These are phyloP conservation scores for Folsomia candida DNA, from an alignment of 2,888 invertebrate genomes.

Conservation along the genomic window DNA sequence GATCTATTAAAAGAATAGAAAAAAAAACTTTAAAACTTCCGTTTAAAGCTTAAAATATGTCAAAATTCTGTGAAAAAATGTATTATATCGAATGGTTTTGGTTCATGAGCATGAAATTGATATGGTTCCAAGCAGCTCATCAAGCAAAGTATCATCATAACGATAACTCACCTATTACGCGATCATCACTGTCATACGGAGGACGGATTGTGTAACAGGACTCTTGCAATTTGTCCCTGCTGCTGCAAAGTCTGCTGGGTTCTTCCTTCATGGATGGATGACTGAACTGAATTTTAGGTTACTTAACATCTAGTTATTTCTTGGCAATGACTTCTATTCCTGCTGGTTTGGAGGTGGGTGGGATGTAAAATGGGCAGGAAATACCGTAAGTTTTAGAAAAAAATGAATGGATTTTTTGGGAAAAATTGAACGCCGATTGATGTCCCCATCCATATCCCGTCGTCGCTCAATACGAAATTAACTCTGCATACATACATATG, in stretches of 20 bases:
- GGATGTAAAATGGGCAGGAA: not conserved
- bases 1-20: not conserved
- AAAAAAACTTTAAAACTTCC: not conserved
- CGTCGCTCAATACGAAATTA: too few relatives aligned
- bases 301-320: too few relatives aligned
- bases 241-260: too few relatives aligned
- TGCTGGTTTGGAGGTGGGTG: not conserved
- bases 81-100: not conserved
- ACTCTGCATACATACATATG: too few relatives aligned
- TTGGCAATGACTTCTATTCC: too few relatives aligned
- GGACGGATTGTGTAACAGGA: not conserved
- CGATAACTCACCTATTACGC: not conserved
- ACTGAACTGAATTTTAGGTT: not conserved
- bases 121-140: not conserved
- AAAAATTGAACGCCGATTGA: not conserved
- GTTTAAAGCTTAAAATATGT: not conserved
- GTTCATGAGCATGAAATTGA: constrained; percentile 5
- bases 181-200: not conserved
- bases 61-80: not conserved
- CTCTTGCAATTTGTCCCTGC: not conserved
- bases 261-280: not conserved
- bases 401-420: not conserved
- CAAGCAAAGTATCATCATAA: not conserved
- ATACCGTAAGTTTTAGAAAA: not conserved
- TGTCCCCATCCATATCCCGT: too few relatives aligned